A percentile compares a stretch with the other conserved stretches of the same genome.
phyloP scores from a whole-genome alignment of 2,797 vertebrate genomes.

The Sardinella longiceps region DNA sequence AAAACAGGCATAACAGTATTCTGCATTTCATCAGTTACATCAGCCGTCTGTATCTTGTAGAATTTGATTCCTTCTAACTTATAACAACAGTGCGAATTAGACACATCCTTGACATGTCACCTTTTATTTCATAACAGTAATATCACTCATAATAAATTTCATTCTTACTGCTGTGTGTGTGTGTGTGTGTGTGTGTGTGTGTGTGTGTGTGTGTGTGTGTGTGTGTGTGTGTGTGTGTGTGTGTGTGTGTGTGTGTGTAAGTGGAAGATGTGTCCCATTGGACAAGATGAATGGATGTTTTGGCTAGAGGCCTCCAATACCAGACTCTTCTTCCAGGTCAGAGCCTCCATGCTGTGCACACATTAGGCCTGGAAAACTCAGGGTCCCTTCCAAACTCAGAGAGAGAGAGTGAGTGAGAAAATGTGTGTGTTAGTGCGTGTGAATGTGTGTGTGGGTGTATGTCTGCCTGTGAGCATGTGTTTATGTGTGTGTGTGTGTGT shows the following conservation, averaged over 20 bases:
- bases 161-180: neutral
- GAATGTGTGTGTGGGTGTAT: too few relatives aligned
- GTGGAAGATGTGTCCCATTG: neutral
- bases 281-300: constrained; percentile 26
- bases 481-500: too few relatives aligned
- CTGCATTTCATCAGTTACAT: neutral
- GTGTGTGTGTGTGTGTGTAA: too few relatives aligned
- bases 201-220: too few relatives aligned
- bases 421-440: neutral
- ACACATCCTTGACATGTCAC: neutral
- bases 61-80: neutral
- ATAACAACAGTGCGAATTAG: neutral
- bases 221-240: too few relatives aligned
- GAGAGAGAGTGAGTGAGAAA: neutral
- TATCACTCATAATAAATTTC: neutral
- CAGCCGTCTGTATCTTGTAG: neutral
- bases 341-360: neutral
- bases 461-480: too few relatives aligned
- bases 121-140: neutral
- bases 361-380: neutral
- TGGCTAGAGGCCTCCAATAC: neutral
- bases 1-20: neutral
- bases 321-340: neutral
- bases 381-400: neutral
- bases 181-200: too few relatives aligned